Percentiles rank a stretch among this genome's conserved stretches.
Evolutionary conservation across 2,797 vertebrate genomes (phyloP).

Genomic region (Novumbra hubbsi): DNA sequence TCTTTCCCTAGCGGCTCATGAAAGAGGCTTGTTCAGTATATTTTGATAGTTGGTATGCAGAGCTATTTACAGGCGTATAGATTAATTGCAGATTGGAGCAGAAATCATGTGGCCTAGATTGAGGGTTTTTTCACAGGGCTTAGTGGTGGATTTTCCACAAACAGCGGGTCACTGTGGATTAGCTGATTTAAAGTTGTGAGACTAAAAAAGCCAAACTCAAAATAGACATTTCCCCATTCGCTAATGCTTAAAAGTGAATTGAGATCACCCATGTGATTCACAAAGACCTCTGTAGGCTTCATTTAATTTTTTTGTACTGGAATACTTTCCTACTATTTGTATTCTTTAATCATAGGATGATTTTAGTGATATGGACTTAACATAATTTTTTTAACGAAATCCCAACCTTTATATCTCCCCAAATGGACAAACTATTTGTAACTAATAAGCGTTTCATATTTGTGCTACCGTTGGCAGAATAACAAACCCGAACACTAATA

Average conservation of each 20-base stretch:
- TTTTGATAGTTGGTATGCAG: slow-evolving; percentile 52
- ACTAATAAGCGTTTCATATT: background rate
- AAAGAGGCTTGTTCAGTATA: slow-evolving; percentile 53
- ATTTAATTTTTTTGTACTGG: slow-evolving; percentile 9
- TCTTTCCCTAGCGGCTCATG: slow-evolving; percentile 36
- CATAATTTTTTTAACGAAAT: too few relatives aligned
- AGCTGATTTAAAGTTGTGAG: slow-evolving; percentile 32
- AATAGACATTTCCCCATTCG: slow-evolving; percentile 44
- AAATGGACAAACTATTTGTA: too few relatives aligned
- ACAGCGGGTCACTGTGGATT: slow-evolving; percentile 51
- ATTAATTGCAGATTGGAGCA: slow-evolving; percentile 46
- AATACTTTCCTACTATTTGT: slow-evolving; percentile 5
- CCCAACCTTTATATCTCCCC: too few relatives aligned
- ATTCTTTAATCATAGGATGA: too few relatives aligned
- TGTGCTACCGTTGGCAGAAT: too few relatives aligned
- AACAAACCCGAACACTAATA: too few relatives aligned
- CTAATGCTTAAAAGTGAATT: slow-evolving; percentile 35
- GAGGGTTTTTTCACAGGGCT: slow-evolving; percentile 43
- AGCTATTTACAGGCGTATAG: slow-evolving; percentile 36
- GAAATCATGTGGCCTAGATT: slow-evolving; percentile 46
- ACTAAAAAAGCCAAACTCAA: slow-evolving; percentile 31
- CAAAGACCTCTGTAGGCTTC: slow-evolving; percentile 15
- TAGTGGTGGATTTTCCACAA: slow-evolving; percentile 40
- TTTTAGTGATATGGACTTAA: too few relatives aligned
- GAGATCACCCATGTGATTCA: slow-evolving; percentile 16